Percentiles rank a stretch among this genome's conserved stretches.
These are phyloP conservation scores for Neoitamus cyanurus DNA, from an alignment of 2,888 invertebrate species.

Conservation along the genomic window DNA sequence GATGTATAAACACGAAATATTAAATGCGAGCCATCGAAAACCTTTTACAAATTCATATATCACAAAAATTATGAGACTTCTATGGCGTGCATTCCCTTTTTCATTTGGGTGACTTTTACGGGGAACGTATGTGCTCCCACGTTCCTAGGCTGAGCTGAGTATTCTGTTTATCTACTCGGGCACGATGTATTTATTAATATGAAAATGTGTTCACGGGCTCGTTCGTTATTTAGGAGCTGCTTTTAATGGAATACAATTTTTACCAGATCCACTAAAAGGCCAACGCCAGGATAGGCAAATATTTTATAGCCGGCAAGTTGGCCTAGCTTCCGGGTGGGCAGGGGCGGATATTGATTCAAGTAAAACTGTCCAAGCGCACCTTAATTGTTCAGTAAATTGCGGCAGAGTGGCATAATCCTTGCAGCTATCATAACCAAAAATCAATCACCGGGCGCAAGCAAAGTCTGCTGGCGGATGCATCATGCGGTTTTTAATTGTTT, in stretches of 20 bases:
- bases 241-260: conserved; percentile 18
- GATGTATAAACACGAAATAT: conserved; percentile 19
- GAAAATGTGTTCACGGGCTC: conserved; percentile 32
- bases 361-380: background rate
- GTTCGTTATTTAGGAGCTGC: conserved; percentile 4
- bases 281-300: background rate
- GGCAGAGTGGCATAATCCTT: background rate
- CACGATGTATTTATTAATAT: conserved; percentile 14
- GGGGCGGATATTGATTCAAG: background rate
- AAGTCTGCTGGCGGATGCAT: background rate
- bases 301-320: background rate
- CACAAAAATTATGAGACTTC: conserved; percentile 36
- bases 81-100: conserved; percentile 30
- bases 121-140: background rate
- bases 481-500: conserved; percentile 37
- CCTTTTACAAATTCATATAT: conserved; percentile 44
- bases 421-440: conserved; percentile 18
- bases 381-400: background rate
- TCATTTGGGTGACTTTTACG: conserved; percentile 11
- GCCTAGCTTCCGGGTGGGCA: background rate
- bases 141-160: background rate
- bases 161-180: conserved; percentile 12
- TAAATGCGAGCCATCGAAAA: conserved; percentile 38
- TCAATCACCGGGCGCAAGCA: background rate
- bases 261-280: conserved; percentile 8